Conservation (phyloP, 2,113 vertebrate species). For the Leptodactylus fuscus region DNA sequence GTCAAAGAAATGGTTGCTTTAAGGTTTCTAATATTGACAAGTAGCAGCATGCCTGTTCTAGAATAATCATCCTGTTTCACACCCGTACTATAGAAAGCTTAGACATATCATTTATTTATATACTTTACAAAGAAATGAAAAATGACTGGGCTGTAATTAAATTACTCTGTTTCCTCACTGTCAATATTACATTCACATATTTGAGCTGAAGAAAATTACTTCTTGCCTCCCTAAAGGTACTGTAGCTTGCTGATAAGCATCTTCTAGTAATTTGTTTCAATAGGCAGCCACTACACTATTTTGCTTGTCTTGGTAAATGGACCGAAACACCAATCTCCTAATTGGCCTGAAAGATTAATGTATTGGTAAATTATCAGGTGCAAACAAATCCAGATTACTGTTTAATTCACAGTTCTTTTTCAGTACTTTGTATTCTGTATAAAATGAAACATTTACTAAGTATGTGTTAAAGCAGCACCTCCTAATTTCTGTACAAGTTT, state of each 20-base stretch:
- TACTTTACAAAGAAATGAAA: not conserved
- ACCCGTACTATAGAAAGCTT: too few species aligned
- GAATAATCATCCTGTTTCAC: too few species aligned
- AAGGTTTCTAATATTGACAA: too few species aligned
- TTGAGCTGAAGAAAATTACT: constrained; percentile 8
- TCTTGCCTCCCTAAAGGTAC: constrained; percentile 12
- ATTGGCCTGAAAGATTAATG: constrained; percentile 28
- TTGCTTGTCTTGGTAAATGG: not conserved
- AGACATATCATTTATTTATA: not conserved
- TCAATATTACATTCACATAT: not conserved
- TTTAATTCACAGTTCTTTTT: not conserved
- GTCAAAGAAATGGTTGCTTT: too few species aligned
- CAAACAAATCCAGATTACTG: not conserved
- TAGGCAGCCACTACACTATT: not conserved
- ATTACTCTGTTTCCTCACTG: not conserved
- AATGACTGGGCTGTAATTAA: constrained; percentile 3
- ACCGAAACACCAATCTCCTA: constrained; percentile 8
- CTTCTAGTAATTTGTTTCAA: constrained; percentile 27
- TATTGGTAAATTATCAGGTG: constrained; percentile 28
- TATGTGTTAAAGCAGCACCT: too few species aligned
- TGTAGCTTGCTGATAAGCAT: constrained; percentile 17
- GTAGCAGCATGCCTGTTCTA: too few species aligned
- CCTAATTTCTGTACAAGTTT: too few species aligned
- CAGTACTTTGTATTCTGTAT: not conserved
- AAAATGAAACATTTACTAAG: not conserved